A percentile compares a stretch with the other conserved stretches of the same genome.
These are phyloP conservation scores for Neodiprion fabricii DNA, from an alignment of 1,140 invertebrate species.

Conservation along the genomic window DNA sequence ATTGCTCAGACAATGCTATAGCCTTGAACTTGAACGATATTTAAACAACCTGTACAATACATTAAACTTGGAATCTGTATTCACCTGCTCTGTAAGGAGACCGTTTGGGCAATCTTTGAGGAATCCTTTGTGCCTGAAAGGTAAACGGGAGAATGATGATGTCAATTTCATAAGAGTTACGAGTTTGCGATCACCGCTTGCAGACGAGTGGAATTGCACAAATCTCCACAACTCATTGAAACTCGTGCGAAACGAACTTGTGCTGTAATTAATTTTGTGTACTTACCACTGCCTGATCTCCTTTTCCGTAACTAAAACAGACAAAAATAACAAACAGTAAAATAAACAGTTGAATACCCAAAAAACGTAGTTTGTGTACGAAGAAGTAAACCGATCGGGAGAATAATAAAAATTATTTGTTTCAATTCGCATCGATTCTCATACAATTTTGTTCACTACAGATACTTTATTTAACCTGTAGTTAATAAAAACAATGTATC, in stretches of 20 bases:
- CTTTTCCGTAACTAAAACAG: constrained; percentile 84
- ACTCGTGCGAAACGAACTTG: not conserved
- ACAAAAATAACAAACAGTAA: constrained; percentile 43
- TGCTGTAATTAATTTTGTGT: not conserved
- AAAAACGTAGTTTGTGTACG: no score
- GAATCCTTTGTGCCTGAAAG: constrained; percentile 91
- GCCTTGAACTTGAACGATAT: not conserved
- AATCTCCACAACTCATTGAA: not conserved
- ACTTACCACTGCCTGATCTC: constrained; percentile 86
- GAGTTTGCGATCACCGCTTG: not conserved
- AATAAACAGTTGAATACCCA: no score
- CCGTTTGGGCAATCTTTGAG: constrained; percentile 93
- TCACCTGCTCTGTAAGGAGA: constrained; percentile 89
- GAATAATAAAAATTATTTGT: no score
- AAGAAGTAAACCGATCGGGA: no score
- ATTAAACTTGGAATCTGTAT: constrained; percentile 34
- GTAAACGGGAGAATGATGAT: constrained; percentile 18
- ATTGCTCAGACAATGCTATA: not conserved
- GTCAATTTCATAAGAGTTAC: not conserved
- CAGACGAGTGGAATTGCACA: no score
- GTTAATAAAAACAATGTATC: no score
- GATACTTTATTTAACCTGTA: no score
- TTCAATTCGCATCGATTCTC: no score
- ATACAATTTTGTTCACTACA: no score
- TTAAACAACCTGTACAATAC: not conserved